Evolutionary conservation across 1,140 invertebrate species (phyloP).

Genomic region (Ruditapes philippinarum): DNA sequence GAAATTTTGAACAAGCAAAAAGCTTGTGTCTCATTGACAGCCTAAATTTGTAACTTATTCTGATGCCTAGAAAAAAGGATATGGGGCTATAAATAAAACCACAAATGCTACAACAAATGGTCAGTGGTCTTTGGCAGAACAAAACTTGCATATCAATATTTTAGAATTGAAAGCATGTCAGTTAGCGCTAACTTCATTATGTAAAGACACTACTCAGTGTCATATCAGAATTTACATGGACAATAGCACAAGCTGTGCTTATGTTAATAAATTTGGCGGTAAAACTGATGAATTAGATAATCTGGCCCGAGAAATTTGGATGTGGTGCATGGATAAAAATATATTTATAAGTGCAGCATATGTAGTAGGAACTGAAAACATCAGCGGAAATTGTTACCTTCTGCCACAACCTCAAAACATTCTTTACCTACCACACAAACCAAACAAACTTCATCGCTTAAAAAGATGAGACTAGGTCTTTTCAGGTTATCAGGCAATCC

Average conservation of each 20-base stretch:
- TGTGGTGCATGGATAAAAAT: slow-evolving; percentile 27
- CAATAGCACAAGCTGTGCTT: no score
- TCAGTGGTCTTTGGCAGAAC: background rate
- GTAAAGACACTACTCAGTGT: no score
- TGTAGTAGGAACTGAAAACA: background rate
- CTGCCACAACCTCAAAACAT: background rate
- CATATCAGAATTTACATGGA: no score
- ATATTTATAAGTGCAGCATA: background rate
- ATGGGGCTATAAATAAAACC: no score
- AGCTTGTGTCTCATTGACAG: background rate
- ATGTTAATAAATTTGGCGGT: no score
- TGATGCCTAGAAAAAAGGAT: background rate
- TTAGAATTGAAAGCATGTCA: no score
- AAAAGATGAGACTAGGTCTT: slow-evolving; percentile 14
- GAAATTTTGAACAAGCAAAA: background rate
- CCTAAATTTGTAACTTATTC: background rate
- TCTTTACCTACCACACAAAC: slow-evolving; percentile 19
- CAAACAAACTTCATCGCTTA: background rate
- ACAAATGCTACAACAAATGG: background rate
- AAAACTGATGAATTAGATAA: no score
- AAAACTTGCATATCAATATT: no score
- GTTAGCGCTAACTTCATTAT: no score
- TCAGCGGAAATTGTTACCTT: background rate
- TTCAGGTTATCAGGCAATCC: slow-evolving; percentile 56
- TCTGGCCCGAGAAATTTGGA: no score